Conservation (phyloP, 2,888 invertebrate species). For the Lysandra bellargus region DNA sequence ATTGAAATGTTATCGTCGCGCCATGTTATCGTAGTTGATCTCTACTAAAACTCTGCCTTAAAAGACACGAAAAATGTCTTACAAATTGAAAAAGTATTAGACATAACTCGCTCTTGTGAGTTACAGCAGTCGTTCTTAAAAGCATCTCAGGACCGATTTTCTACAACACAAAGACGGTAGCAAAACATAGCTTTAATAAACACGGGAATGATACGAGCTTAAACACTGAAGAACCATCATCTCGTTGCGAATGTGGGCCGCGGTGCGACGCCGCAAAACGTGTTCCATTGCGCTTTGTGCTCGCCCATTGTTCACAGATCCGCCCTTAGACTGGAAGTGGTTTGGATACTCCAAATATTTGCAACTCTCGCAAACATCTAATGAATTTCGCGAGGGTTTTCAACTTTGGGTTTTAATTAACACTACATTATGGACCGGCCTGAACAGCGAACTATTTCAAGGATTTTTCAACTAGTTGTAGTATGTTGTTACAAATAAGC, state of each 20-base stretch:
- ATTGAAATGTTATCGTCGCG: too few species aligned
- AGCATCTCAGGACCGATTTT: not conserved
- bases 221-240: constrained; percentile 62
- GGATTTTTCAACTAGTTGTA: not conserved
- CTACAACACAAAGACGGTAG: not conserved
- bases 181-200: constrained; percentile 21
- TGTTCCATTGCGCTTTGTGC: constrained; percentile 76
- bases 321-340: constrained; percentile 52
- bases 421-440: not conserved
- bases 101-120: not conserved
- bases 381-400: constrained; percentile 16
- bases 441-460: not conserved
- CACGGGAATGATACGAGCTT: constrained; percentile 35
- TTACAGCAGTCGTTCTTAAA: not conserved
- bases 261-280: constrained; percentile 67
- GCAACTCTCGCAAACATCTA: constrained; percentile 38
- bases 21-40: too few species aligned
- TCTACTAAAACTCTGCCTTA: not conserved
- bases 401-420: constrained; percentile 13
- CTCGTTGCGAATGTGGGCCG: constrained; percentile 76
- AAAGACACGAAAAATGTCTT: not conserved
- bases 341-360: constrained; percentile 45
- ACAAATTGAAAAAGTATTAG: not conserved
- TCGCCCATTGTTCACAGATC: constrained; percentile 71
- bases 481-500: not conserved